phyloP scores from a whole-genome alignment of 35 echinoderm and acorn worm species.

The Holothuria glaberrima region DNA sequence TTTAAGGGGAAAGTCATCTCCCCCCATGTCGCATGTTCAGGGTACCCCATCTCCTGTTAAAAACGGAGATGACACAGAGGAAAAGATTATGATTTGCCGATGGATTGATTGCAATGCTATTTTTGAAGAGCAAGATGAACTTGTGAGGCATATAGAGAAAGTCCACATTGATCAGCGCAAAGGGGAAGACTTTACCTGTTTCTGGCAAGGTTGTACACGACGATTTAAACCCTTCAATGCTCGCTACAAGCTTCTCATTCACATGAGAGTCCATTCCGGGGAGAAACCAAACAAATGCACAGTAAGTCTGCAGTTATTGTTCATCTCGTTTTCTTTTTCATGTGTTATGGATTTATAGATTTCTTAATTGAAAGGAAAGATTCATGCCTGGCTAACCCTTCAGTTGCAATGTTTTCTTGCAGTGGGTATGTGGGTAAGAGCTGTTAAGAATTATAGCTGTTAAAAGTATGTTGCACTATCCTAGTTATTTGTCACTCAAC shows the following conservation, averaged over 20 bases:
- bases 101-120: constrained; percentile 97
- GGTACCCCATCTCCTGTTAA: constrained; percentile 69
- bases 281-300: constrained; percentile 99
- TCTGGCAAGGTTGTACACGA: constrained; percentile 96
- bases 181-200: constrained; percentile 98
- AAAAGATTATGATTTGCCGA: constrained; percentile 72
- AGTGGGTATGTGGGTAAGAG: too few relatives aligned
- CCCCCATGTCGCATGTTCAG: constrained; percentile 43
- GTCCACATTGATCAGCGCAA: constrained; percentile 99
- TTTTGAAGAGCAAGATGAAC: constrained; percentile 96
- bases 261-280: constrained; percentile 98
- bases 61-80: constrained; percentile 65
- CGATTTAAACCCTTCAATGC: constrained; percentile 98
- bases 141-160: constrained; percentile 99
- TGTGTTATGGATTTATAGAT: too few relatives aligned
- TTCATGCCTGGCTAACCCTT: too few relatives aligned
- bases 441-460: too few relatives aligned
- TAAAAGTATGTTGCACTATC: too few relatives aligned
- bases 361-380: too few relatives aligned
- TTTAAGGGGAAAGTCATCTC: constrained; percentile 57
- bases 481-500: too few relatives aligned
- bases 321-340: too few relatives aligned
- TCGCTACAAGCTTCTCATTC: constrained; percentile 97
- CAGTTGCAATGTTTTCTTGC: too few relatives aligned
- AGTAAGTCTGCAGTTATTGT: constrained; percentile 62